Base-by-base conservation (phyloP, 92 coral and sea anemone genomes). In the Porites divaricata region DNA sequence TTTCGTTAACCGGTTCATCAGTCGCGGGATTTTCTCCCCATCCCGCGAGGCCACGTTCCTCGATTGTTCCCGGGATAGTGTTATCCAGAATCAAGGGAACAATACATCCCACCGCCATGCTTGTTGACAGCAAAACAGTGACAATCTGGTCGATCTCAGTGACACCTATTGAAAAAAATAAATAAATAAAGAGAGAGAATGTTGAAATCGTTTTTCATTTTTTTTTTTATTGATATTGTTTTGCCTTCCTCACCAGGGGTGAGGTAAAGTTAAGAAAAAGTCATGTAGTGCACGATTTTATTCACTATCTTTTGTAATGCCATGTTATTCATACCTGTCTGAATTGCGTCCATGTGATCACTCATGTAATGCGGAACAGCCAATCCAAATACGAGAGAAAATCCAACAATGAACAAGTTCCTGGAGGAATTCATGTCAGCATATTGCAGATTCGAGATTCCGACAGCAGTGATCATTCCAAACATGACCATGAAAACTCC, bases 391-490 rank as follows among this genome's bases (percentile, higher is more conserved):
- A 95, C 86, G 54, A 95, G 74, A 25, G 98, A 88, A 57, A 91
- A 81, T 15, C 98, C 98, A 51, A 95, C 89, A 23, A 95, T 85
- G 83, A 95, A 93, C 79, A 95, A 87, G 86, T 95, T 95, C 21
- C 98, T 86, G 72, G 96, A 83, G n/a, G 95, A 93, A 77, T 95
- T 93, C 83, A 95, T 83, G 79, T 95, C 89, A 9, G 91, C 98
- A 63, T 79, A 91, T 84, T 95, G 96, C 25, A 95, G 78, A 78
- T 86, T 95, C 0, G 98, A 95, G 67, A 95, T 88, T 26, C 98
- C 98, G n/a, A 95, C 98, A 2, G 93, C 90, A 8, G 93, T 67
- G 14, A 94, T 92, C 88, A 94, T 92, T 74, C 98, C 98, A 84
- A 94, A 94, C 98, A 94, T 86, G 75, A 89, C 92, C 86, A 88